Base-by-base conservation (phyloP, 2,888 invertebrate genomes). In the Pollenia angustigena region DNA sequence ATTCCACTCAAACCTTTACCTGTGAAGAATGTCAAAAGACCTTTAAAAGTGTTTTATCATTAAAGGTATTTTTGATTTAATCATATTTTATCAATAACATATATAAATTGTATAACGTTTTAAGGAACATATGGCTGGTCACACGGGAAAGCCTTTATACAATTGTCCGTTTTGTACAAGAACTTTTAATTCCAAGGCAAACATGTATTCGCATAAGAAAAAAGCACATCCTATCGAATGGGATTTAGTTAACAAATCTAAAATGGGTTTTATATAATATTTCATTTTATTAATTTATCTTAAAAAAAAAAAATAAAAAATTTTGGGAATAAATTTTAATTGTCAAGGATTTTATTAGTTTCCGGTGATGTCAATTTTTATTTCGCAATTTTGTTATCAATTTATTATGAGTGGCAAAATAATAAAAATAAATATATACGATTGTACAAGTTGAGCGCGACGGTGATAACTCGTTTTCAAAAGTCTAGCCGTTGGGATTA, bases 121-220 rank as follows among this genome's bases (percentile, higher is more conserved):
- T 0, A 72, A 93, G 92, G 93, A 93, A 88, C 93, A 93, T 82
- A 92, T 92, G 91, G 92, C 93, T 10, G 91, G 92, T 40, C 93
- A 93, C 60, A 93, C 93, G 0, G 92, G 93, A 12, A 92, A 93
- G 66, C 91, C 92, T 7, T 86, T 93, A 3, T 93, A 93, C 74
- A 92, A 90, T 56, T 93, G 93, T 56, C 91, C 91, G 0, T 92
- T 93, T 88, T 93, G 93, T 88, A 90, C 92, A 0, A 91, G 92
- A 89, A 93, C 92, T 12, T 93, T 93, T 75, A 93, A 93, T 88
- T 92, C 93, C 1, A 92, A 92, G 88, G 93, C 92, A 14, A 93
- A 93, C 87, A 92, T 93, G 92, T 92, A 93, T 89, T 91, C 93
- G 0, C 93, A 93, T 88, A 90, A 92, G 56, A 93, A 93, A 85